A percentile compares a stretch with the other conserved stretches of the same genome.
These are phyloP conservation scores for Macrophya annulata DNA, from an alignment of 2,888 invertebrate genomes.

Conservation along the genomic window DNA sequence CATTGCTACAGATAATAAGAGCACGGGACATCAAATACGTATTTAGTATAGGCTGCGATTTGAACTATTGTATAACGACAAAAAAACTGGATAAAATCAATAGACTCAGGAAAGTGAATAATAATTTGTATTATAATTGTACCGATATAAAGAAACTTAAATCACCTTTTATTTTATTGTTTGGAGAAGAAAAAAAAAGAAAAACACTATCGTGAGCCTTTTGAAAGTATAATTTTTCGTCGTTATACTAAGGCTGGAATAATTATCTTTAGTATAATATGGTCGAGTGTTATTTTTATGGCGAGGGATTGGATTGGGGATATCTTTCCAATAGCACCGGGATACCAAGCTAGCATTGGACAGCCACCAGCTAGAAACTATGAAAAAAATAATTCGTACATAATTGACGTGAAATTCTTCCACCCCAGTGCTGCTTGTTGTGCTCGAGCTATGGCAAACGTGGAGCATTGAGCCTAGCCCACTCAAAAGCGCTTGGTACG, in stretches of 20 bases:
- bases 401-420: constrained; percentile 75
- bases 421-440: constrained; percentile 68
- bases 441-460: constrained; percentile 83
- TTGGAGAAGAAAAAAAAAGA: background rate
- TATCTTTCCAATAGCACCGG: constrained; percentile 66
- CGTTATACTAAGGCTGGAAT: constrained; percentile 40
- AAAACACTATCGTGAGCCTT: background rate
- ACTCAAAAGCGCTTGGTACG: constrained; percentile 85
- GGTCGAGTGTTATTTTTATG: constrained; percentile 61
- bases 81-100: constrained; percentile 18
- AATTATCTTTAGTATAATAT: constrained; percentile 59
- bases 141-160: background rate
- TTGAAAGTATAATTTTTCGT: constrained; percentile 25
- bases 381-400: constrained; percentile 72
- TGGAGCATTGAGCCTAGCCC: constrained; percentile 86
- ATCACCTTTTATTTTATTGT: background rate
- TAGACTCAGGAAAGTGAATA: background rate
- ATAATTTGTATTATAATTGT: background rate
- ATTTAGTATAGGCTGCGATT: constrained; percentile 45
- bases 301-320: constrained; percentile 59
- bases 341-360: constrained; percentile 75
- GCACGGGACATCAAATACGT: constrained; percentile 43
- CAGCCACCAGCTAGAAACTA: constrained; percentile 69
- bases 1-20: constrained; percentile 50
- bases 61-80: constrained; percentile 40